phyloP scores from a whole-genome alignment of 1,140 invertebrate genomes.

The Aleiodes sp. region DNA sequence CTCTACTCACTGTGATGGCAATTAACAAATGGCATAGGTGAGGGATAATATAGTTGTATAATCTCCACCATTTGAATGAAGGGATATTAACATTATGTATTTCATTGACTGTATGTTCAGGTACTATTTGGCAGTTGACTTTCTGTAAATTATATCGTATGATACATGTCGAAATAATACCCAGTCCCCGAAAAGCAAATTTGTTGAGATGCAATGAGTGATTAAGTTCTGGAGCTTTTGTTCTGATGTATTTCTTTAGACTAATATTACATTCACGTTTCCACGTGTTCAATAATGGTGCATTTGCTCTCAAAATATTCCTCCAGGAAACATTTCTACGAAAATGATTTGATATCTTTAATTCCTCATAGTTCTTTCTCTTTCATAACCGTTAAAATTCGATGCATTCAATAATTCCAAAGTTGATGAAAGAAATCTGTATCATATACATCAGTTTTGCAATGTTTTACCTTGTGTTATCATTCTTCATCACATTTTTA shows the following conservation, averaged over 20 bases:
- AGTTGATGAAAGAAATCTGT: no score
- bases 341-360: constrained; percentile 27
- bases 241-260: neutral
- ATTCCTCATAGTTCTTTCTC: constrained; percentile 28
- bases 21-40: constrained; percentile 68
- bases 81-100: constrained; percentile 18
- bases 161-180: constrained; percentile 25
- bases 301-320: constrained; percentile 28
- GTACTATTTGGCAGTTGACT: constrained; percentile 28
- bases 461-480: no score
- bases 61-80: constrained; percentile 70
- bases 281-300: constrained; percentile 11
- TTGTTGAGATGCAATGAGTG: neutral
- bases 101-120: constrained; percentile 3
- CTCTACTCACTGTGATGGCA: constrained; percentile 66
- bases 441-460: no score
- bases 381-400: constrained; percentile 27
- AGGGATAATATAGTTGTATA: constrained; percentile 72
- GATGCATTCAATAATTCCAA: no score
- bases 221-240: neutral
- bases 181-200: constrained; percentile 38
- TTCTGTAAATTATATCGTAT: constrained; percentile 22
- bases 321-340: constrained; percentile 36
- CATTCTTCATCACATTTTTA: no score
- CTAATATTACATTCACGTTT: constrained; percentile 38